Base-by-base conservation (phyloP, 2,113 vertebrate species). In the Pungitius pungitius region DNA sequence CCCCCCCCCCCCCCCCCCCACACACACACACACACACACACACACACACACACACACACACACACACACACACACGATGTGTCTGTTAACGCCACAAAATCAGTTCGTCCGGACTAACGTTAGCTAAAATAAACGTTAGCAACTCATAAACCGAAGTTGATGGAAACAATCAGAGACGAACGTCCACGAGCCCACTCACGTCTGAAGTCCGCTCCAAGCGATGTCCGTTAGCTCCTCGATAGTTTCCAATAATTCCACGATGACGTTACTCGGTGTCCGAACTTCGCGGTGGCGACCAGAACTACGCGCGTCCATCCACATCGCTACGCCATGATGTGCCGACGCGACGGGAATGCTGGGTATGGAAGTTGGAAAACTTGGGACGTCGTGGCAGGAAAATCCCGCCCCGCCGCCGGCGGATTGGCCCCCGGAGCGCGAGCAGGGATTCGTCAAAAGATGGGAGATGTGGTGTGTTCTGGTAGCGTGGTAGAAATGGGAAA, bases 211-310 rank as follows among this genome's bases (percentile, higher is more conserved):
- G 8, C 20, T 66, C 37, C 24, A 47, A 6, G 6, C 22, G 18
- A 65, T 0, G 8, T 17, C 55, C 42, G 69, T 68, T 35, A 9
- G 12, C 27, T 51, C 1, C 39, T 33, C 12, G 64, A 3, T 1
- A 6, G 18, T n/a, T 55, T 15, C 14, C 15, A 47, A 54, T 61
- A 65, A 72, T 8, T 75, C 75, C 69, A 47, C 60, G 1, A 9
- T 10, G 3, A 14, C 22, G 51, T 24, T 14, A 26, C 0, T 40
- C 17, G 37, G 17, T 69, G 83, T 68, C 52, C 57, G 3, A 84
- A 87, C 73, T 88, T 89, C 47, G 79, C 61, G 24, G 61, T 69
- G 58, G 45, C 84, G 67, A 75, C 78, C 63, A 80, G 80, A 33
- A 51, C 27, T 22, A 18, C 22, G 80, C 77, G 49, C 42, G 39